A percentile compares a stretch with the other conserved stretches of the same genome.
Conservation (phyloP, 53 echinoderm and acorn worm genomes). For the Henricia sp. region DNA sequence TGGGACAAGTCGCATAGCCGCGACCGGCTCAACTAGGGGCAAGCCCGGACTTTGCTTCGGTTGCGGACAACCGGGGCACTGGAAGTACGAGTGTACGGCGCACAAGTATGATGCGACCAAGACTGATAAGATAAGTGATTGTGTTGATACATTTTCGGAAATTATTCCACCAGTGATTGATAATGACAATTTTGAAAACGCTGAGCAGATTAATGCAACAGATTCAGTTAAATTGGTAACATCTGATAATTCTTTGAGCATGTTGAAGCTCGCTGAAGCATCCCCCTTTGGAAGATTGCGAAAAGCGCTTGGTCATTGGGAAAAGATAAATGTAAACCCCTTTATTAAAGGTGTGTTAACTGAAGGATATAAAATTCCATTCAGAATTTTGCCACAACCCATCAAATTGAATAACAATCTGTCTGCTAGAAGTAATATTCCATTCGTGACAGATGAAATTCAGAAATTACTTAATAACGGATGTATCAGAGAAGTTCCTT, state of each 20-base stretch:
- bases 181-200: neutral
- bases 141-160: neutral
- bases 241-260: neutral
- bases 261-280: neutral
- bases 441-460: neutral
- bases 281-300: neutral
- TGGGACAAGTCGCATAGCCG: neutral
- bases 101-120: neutral
- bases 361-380: slow-evolving; percentile 20
- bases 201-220: neutral
- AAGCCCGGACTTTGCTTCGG: neutral
- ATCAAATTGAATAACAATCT: slow-evolving; percentile 2
- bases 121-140: slow-evolving; percentile 25
- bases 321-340: neutral
- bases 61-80: slow-evolving; percentile 3
- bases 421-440: neutral
- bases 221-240: neutral
- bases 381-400: neutral
- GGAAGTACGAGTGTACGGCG: slow-evolving; percentile 15
- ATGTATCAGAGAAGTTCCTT: neutral
- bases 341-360: neutral
- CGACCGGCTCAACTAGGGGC: neutral
- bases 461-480: neutral
- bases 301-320: neutral
- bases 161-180: neutral